A percentile compares a stretch with the other conserved stretches of the same genome.
These are phyloP conservation scores for Minunthozetes semirufus DNA, from an alignment of 2,888 invertebrate genomes.

Conservation along the genomic window DNA sequence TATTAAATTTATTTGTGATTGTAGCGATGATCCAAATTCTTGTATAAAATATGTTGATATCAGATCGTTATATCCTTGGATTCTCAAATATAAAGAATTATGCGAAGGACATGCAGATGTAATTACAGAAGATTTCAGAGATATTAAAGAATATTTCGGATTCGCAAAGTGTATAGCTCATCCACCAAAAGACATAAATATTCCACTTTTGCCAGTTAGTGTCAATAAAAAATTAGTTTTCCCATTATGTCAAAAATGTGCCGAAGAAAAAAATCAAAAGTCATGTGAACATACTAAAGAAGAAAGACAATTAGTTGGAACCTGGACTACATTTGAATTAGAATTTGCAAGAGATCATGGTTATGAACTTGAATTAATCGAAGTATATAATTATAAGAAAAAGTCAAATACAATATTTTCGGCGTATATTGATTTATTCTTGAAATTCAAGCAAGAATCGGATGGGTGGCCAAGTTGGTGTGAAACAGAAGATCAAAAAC, in stretches of 20 bases:
- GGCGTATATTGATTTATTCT: conserved; percentile 43
- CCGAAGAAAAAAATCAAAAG: conserved; percentile 31
- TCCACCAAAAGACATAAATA: conserved; percentile 43
- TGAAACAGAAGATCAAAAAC: conserved; percentile 40
- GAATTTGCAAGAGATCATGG: conserved; percentile 42
- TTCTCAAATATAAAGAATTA: conserved; percentile 43
- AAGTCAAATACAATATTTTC: conserved; percentile 43
- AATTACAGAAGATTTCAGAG: conserved; percentile 17
- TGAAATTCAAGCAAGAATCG: conserved; percentile 44
- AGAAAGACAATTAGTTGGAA: conserved; percentile 42
- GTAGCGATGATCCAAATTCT: neutral
- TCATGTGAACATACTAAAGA: conserved; percentile 37
- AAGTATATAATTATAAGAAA: conserved; percentile 44
- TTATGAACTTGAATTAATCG: conserved; percentile 43
- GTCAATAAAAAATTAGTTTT: conserved; percentile 43
- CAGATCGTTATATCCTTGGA: conserved; percentile 43
- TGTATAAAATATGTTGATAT: conserved; percentile 44
- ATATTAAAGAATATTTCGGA: conserved; percentile 44
- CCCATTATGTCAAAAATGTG: conserved; percentile 43
- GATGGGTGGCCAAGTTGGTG: conserved; percentile 43
- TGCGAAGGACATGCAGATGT: conserved; percentile 43
- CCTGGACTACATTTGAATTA: conserved; percentile 44
- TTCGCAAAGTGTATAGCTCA: conserved; percentile 44
- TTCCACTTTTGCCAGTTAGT: conserved; percentile 44
- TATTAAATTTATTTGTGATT: conserved; percentile 42